Conservation (phyloP, 2,113 vertebrate species). For the Megatriorchis doriae region DNA sequence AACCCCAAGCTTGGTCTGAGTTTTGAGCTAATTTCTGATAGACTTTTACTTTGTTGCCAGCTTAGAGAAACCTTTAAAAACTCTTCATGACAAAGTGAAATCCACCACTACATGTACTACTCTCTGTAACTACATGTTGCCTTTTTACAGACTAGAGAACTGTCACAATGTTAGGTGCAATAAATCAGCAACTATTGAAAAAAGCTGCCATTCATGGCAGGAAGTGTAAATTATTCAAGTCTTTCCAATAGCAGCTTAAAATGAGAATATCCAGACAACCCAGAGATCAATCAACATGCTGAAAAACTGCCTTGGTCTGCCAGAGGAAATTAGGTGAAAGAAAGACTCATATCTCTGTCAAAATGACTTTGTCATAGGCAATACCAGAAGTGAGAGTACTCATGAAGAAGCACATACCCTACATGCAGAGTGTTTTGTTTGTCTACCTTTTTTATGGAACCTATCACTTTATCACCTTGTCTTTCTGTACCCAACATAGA, state of each 20-base stretch:
- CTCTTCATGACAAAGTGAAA: background rate
- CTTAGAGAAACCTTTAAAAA: background rate
- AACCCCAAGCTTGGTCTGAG: background rate
- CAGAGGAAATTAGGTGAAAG: slow-evolving; percentile 24
- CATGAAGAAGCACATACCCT: background rate
- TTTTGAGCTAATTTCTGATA: background rate
- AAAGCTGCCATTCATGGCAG: slow-evolving; percentile 27
- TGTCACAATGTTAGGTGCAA: background rate
- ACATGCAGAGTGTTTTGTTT: background rate
- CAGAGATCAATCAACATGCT: slow-evolving; percentile 39
- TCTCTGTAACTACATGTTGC: background rate
- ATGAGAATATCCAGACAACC: slow-evolving; percentile 41
- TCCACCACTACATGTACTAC: background rate
- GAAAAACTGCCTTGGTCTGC: slow-evolving; percentile 21
- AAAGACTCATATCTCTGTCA: background rate
- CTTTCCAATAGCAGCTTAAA: slow-evolving; percentile 26
- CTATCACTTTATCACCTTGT: background rate
- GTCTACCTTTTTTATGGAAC: background rate
- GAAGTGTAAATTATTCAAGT: slow-evolving; percentile 57
- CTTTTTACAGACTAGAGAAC: background rate
- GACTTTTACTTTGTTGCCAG: background rate
- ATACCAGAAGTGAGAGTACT: background rate
- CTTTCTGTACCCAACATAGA: background rate
- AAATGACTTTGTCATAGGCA: slow-evolving; percentile 12
- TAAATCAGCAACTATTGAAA: slow-evolving; percentile 45